Base-by-base conservation (phyloP, 2,797 vertebrate species). In the Diplodus sargus region DNA sequence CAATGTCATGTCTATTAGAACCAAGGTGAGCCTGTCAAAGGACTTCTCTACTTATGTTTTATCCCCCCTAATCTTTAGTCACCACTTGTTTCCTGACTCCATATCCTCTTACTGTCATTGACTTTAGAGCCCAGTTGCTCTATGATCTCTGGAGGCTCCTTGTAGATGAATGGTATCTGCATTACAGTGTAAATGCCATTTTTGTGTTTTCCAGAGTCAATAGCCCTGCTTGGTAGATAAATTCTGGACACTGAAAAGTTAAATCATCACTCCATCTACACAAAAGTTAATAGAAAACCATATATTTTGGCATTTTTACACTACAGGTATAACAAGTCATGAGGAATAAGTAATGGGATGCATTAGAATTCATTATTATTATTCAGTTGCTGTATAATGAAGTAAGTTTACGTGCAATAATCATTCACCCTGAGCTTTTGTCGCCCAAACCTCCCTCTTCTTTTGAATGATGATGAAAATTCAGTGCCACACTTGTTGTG, bases 1-100 rank as follows among this genome's bases (percentile, higher is more conserved):
- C 5, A 1, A 77, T 70, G 76, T 70, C 58, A 62, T 56, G 47
- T 53, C 74, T 74, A 16, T 76, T 64, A 85, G 59, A 28, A 47
- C 58, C 60, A 78, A 67, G 66, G 59, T 70, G 45, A 70, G 18
- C 63, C 66, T 73, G 70, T 85, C 74, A 67, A 83, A 84, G 49
- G 52, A 72, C 68, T 51, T 81, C 25, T 61, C 45, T 17, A 39
- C 70, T 66, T 65, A 22, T 83, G 80, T 74, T 85, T 81, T 62
- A 70, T 83, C 56, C 23, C 20, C 52, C 18, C 69, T 77, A 28
- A 68, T 76, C 68, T 84, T 77, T 63, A 2, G 7, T 73, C 75
- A 81, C 62, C 56, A 56, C 23, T 75, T 70, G 65, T 82, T 75
- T 77, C 58, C 62, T 67, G 23, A 13, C 67, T 65, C n/a, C 22